Percentiles rank a stretch among this genome's conserved stretches.
These are phyloP conservation scores for Drosophila neotestacea DNA, from an alignment of 2,888 invertebrate genomes.

Conservation along the genomic window DNA sequence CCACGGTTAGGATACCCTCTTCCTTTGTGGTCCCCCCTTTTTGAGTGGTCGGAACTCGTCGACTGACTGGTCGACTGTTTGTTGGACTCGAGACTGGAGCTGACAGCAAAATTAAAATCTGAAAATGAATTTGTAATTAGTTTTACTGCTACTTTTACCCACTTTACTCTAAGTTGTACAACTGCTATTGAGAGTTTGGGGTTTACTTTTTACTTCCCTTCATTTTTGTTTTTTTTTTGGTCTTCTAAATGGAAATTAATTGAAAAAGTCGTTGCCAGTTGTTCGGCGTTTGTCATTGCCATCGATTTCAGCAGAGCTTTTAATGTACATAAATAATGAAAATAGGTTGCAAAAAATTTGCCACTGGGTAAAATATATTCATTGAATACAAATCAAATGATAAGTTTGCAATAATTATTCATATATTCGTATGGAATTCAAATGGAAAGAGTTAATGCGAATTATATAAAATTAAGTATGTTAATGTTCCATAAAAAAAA, in stretches of 20 bases:
- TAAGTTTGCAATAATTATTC: no score
- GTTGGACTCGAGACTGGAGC: slow-evolving; percentile 52
- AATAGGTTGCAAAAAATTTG: slow-evolving; percentile 9
- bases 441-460: no score
- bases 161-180: slow-evolving; percentile 44
- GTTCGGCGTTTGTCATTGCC: slow-evolving; percentile 38
- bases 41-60: slow-evolving; percentile 20
- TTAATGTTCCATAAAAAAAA: no score
- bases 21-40: neutral
- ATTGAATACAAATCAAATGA: neutral
- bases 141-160: slow-evolving; percentile 76
- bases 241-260: slow-evolving; percentile 74
- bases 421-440: no score
- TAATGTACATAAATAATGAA: slow-evolving; percentile 5
- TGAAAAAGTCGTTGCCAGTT: slow-evolving; percentile 74
- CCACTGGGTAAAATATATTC: neutral
- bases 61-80: slow-evolving; percentile 43
- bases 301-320: slow-evolving; percentile 20
- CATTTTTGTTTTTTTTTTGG: slow-evolving; percentile 24
- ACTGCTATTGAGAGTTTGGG: slow-evolving; percentile 37
- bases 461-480: no score
- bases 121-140: slow-evolving; percentile 84
- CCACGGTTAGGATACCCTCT: slow-evolving; percentile 17
- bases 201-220: slow-evolving; percentile 11
- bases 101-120: slow-evolving; percentile 83